Evolutionary conservation across 2,113 vertebrate genomes (phyloP), one percentile per base, ranked within the genome.

Genomic region (Marmota flaviventris): DNA sequence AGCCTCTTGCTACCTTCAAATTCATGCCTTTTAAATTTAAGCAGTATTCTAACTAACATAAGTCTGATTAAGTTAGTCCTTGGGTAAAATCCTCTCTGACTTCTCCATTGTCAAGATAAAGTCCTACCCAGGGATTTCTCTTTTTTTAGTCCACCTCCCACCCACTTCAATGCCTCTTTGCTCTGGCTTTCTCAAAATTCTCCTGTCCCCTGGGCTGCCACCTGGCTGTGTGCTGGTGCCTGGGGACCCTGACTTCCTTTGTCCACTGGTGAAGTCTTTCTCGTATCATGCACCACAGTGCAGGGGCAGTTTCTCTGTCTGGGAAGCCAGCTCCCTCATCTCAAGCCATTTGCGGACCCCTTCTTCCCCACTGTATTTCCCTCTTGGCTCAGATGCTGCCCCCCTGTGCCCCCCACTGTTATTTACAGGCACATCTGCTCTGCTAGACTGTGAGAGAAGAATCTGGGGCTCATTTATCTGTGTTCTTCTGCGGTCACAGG

Each of bases 111-210:
- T 61, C 25, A 29, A 67, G 51, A 78, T 85, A 3, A 61, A 78
- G 63, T 73, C 67, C 65, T 13, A 13, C 48, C 65, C 42, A 0
- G 56, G 27, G 67, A 58, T n/a, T 48, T 94, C 24, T 87, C 70
- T 56, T 20, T 56, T 20, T 1, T 85, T 37, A 16, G n/a, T n/a
- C 32, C 11, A 11, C 45, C n/a, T 85, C 32, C 29, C 0, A 13
- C 11, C 7, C 6, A n/a, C 2, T 16, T 10, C 0, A 2, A 4
- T 18, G 4, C 20, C 34, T 69, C 11, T 8, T 37, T 18, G 7
- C 61, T 48, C 1, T 0, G 1, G 42, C 48, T 93, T 32, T 53
- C 2, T 61, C 12, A 27, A 87, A 87, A 42, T 56, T 12, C 11
- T 51, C 32, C 3, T 22, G 29, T 25, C 32, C n/a, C 2, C 37